These are phyloP conservation scores for Aptenodytes forsteri DNA, from an alignment of 2,113 vertebrate genomes.

Conservation along the genomic window DNA sequence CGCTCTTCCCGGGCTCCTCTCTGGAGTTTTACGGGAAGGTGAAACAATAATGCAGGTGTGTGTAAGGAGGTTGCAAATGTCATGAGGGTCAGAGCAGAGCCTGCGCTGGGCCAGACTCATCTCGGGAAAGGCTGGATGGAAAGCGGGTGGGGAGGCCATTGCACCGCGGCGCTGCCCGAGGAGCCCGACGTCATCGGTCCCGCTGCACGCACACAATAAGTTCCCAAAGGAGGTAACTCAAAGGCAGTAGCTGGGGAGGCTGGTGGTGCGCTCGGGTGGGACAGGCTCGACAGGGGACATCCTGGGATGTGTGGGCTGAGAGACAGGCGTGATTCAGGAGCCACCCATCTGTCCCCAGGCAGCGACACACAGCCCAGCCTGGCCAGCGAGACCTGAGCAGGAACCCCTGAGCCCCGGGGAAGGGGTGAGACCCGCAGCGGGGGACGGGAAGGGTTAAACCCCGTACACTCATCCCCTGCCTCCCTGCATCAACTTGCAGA, in stretches of 20 bases:
- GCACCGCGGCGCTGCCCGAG: rapidly evolving
- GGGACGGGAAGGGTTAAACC: neutral
- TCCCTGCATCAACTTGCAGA: neutral
- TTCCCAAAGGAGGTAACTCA: neutral
- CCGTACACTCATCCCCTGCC: neutral
- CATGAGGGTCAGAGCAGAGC: neutral
- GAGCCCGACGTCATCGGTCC: rapidly evolving
- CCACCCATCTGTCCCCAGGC: rapidly evolving
- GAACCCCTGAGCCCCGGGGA: no score
- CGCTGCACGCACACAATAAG: rapidly evolving
- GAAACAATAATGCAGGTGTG: rapidly evolving
- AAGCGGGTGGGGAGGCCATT: rapidly evolving
- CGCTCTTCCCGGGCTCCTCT: neutral
- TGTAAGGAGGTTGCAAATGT: rapidly evolving
- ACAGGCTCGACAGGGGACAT: neutral
- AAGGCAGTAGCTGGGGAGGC: neutral
- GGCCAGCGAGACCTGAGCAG: neutral
- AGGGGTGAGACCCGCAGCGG: rapidly evolving
- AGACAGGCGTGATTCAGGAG: rapidly evolving
- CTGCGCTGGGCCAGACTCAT: rapidly evolving
- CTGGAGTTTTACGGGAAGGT: rapidly evolving
- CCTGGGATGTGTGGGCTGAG: neutral
- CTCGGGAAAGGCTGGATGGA: neutral
- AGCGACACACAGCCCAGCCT: neutral
- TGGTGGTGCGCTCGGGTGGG: neutral